Evolutionary conservation across 2,888 invertebrate species (phyloP).

Genomic region (Melangyna quadrimaculata): DNA sequence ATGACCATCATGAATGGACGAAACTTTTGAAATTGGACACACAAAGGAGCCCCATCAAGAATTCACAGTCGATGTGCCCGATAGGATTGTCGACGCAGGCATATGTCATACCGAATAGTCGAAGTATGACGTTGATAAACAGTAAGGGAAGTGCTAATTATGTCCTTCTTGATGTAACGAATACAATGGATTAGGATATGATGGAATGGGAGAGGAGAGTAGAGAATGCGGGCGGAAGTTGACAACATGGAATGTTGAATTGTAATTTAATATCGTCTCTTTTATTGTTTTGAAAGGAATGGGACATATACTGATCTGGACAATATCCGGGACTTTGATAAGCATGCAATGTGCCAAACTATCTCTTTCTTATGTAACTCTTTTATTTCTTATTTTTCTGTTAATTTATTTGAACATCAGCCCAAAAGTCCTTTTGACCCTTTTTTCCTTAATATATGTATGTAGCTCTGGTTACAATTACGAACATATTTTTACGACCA

Average conservation of each 20-base stretch:
- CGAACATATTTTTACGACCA: too few species aligned
- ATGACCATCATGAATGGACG: constrained; percentile 74
- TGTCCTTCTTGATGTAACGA: constrained; percentile 76
- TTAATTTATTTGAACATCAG: neutral
- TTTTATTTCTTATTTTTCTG: neutral
- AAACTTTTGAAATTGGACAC: constrained; percentile 75
- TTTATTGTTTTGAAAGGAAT: constrained; percentile 2
- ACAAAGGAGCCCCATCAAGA: constrained; percentile 78
- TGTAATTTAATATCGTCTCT: constrained; percentile 2
- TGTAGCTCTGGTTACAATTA: neutral
- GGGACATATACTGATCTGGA: neutral
- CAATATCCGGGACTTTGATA: neutral
- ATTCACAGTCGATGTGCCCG: constrained; percentile 80
- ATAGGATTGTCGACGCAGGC: constrained; percentile 75
- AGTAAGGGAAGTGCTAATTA: constrained; percentile 71
- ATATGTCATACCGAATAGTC: constrained; percentile 78
- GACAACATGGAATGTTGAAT: neutral
- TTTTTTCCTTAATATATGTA: neutral
- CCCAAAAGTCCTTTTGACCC: neutral
- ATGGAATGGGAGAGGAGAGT: too few species aligned
- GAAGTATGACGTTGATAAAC: constrained; percentile 79
- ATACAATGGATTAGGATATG: constrained; percentile 62
- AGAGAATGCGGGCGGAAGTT: neutral
- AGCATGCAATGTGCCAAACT: neutral
- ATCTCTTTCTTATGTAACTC: neutral